phyloP scores from a whole-genome alignment of 2,797 vertebrate genomes.

The Leptoclinus maculatus region DNA sequence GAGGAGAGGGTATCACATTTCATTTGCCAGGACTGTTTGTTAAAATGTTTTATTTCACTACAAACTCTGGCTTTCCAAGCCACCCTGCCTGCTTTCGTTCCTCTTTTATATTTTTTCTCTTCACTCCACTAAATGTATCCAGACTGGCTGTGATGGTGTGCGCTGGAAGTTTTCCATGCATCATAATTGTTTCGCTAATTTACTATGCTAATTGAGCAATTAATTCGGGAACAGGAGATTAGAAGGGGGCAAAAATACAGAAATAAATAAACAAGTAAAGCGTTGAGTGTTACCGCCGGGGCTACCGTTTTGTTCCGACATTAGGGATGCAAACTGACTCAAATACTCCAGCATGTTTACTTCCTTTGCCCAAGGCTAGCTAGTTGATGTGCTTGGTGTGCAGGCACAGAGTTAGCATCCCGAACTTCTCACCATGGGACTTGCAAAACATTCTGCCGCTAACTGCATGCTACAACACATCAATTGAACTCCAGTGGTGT shows the following conservation, averaged over 20 bases:
- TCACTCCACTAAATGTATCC: conserved; percentile 71
- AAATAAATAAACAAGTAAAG: conserved; percentile 87
- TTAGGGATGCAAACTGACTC: conserved; percentile 86
- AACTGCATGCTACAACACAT: conserved; percentile 66
- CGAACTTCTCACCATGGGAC: conserved; percentile 75
- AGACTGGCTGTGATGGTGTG: conserved; percentile 74
- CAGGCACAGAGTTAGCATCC: conserved; percentile 67
- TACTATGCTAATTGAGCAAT: conserved; percentile 90
- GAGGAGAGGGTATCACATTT: conserved; percentile 79
- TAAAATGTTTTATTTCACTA: conserved; percentile 84
- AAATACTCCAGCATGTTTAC: conserved; percentile 75
- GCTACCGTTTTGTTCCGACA: conserved; percentile 83
- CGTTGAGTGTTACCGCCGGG: conserved; percentile 83
- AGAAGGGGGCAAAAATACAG: conserved; percentile 83
- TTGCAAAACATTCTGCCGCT: conserved; percentile 67
- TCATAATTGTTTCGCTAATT: conserved; percentile 90
- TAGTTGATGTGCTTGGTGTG: conserved; percentile 78
- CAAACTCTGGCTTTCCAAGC: conserved; percentile 76
- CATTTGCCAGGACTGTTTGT: conserved; percentile 79
- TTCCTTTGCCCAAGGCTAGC: conserved; percentile 82
- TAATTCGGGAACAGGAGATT: conserved; percentile 88
- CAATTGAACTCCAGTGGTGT: conserved; percentile 74
- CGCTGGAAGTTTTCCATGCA: conserved; percentile 89
- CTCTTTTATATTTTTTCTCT: conserved; percentile 26
- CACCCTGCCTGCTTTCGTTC: conserved; percentile 66